Evolutionary conservation across 2,797 vertebrate species (phyloP), one percentile per base, ranked within the genome.

Genomic region (Corythornis leucogaster): DNA sequence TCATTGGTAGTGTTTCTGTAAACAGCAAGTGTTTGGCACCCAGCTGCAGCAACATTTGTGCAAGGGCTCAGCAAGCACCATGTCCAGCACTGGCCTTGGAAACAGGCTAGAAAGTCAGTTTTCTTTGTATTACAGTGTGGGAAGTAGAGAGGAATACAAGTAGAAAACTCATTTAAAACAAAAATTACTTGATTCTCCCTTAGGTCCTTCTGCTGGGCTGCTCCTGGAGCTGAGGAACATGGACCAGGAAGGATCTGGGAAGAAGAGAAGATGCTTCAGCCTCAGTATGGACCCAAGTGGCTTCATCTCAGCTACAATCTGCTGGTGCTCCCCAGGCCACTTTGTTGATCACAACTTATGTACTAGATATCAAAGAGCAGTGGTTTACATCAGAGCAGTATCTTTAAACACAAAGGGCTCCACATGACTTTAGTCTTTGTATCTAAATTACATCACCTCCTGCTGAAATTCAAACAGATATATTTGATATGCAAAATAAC

Each of bases 401-500:
- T 80, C 71, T 90, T 92, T 83, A 83, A 68, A 85, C 33, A 89
- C 62, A 82, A 77, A 89, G 46, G 69, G 13, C 58, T 94, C 54
- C n/a, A 25, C 15, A 21, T 19, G 59, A 46, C 58, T 83, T 75
- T 75, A 71, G 64, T 58, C 45, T 85, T 61, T 87, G 50, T 87
- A 35, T 33, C 84, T 85, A 64, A 90, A 89, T 83, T 82, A 87
- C 69, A 90, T 74, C 89, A 68, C 31, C 79, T 82, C 89, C 93
- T 93, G 84, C 89, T 82, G 92, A 90, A 94, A 93, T 89, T 90
- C 5, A 9, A 84, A 84, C 51, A 70, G 90, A 89, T 80, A 21
- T 30, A 80, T 92, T 80, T 90, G 79, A 93, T 93, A 94, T 80
- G 87, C 73, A 94, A 90, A 94, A 62, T 33, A 95, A 71, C 40